phyloP scores from a whole-genome alignment of 2,888 invertebrate genomes.

The Xestia ashworthii region DNA sequence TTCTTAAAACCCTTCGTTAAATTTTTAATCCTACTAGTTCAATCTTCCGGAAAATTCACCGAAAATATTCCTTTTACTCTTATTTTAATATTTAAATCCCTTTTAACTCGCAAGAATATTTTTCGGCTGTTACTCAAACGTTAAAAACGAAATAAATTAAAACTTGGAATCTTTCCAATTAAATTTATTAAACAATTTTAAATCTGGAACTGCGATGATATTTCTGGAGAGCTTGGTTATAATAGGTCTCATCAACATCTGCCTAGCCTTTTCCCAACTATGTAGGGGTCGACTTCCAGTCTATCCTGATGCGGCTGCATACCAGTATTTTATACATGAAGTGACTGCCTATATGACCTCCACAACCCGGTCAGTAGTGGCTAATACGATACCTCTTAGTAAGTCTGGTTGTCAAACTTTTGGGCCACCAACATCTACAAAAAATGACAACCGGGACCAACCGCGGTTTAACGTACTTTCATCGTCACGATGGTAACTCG shows the following conservation, averaged over 20 bases:
- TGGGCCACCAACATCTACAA: too few relatives aligned
- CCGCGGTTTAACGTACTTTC: too few relatives aligned
- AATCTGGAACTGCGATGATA: constrained; percentile 2
- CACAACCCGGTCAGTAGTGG: too few relatives aligned
- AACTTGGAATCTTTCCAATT: constrained; percentile 17
- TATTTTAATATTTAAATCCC: not conserved
- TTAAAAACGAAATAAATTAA: constrained; percentile 20
- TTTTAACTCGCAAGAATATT: not conserved
- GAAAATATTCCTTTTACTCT: not conserved
- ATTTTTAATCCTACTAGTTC: not conserved
- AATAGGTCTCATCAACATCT: not conserved
- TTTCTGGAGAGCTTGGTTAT: constrained; percentile 2
- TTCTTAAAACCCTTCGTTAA: not conserved
- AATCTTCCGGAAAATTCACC: not conserved
- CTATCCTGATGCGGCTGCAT: too few relatives aligned
- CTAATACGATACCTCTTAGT: too few relatives aligned
- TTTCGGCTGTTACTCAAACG: not conserved
- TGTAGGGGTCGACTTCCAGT: too few relatives aligned
- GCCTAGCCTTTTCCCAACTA: too few relatives aligned
- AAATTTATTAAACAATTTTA: constrained; percentile 28
- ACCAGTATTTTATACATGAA: too few relatives aligned
- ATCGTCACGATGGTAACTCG: too few relatives aligned
- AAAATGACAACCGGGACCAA: too few relatives aligned
- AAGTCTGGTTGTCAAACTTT: too few relatives aligned
- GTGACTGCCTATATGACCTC: too few relatives aligned